Conservation (phyloP, 2,888 invertebrate genomes). For the Cantharis flavilabris region DNA sequence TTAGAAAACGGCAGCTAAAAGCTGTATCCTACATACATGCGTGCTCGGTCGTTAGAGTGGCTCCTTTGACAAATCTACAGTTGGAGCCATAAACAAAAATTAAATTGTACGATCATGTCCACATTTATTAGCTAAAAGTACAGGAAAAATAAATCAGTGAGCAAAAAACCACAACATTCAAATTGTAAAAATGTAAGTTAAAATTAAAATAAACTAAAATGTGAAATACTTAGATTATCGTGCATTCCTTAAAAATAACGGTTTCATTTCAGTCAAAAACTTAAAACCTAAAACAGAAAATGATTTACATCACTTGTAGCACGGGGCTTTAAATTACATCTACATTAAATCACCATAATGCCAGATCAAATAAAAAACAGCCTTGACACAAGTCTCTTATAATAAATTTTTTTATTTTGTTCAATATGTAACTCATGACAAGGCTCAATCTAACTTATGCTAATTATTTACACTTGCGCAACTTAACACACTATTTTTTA, state of each 20-base stretch:
- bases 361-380: conserved; percentile 20
- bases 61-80: conserved; percentile 30
- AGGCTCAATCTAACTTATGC: conserved; percentile 40
- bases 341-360: conserved; percentile 27
- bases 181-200: conserved; percentile 17
- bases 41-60: conserved; percentile 28
- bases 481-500: conserved; percentile 48
- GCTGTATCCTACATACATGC: conserved; percentile 28
- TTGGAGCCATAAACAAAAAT: conserved; percentile 20
- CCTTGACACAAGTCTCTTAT: conserved; percentile 11
- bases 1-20: conserved; percentile 30
- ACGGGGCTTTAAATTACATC: conserved; percentile 10
- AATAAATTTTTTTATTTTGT: neutral
- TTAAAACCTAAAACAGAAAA: conserved; percentile 21
- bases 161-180: conserved; percentile 13
- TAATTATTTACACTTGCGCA: conserved; percentile 49
- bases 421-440: conserved; percentile 31
- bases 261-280: conserved; percentile 25
- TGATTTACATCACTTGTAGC: conserved; percentile 22
- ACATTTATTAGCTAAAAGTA: conserved; percentile 1
- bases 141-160: conserved; percentile 9
- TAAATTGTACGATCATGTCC: neutral
- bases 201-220: conserved; percentile 9
- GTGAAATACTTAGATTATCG: conserved; percentile 15
- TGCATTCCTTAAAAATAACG: conserved; percentile 14